These are phyloP conservation scores for Nomada lathburiana DNA, from an alignment of 2,888 invertebrate species.

Conservation along the genomic window DNA sequence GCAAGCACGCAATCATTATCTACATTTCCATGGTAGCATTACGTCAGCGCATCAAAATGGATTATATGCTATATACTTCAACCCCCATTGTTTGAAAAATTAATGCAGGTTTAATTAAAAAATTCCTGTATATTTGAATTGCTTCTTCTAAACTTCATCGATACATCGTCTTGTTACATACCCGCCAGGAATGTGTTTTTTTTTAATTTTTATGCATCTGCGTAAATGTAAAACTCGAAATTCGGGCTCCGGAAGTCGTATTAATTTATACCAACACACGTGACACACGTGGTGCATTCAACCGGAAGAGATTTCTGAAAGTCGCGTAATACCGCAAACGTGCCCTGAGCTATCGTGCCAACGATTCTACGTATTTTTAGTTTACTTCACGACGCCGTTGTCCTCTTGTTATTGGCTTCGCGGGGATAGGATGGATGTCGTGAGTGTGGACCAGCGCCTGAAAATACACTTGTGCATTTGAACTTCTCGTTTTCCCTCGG, in stretches of 20 bases:
- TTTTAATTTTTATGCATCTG: neutral
- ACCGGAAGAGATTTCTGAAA: slow-evolving; percentile 43
- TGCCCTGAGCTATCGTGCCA: slow-evolving; percentile 49
- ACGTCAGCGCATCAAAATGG: slow-evolving; percentile 36
- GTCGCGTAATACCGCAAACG: slow-evolving; percentile 16
- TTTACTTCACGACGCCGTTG: slow-evolving; percentile 49
- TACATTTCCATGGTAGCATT: slow-evolving; percentile 45
- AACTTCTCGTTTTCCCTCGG: slow-evolving; percentile 60
- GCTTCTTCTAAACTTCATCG: neutral
- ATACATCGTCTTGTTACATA: neutral
- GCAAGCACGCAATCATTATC: slow-evolving; percentile 49
- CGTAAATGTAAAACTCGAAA: neutral
- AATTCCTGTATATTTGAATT: neutral
- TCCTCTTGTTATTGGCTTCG: slow-evolving; percentile 36
- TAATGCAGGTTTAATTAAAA: neutral
- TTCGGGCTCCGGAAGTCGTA: neutral
- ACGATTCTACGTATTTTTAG: slow-evolving; percentile 68
- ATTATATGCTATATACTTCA: slow-evolving; percentile 34
- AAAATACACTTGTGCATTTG: slow-evolving; percentile 66
- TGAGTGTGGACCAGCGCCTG: slow-evolving; percentile 67
- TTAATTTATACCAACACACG: neutral
- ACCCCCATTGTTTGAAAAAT: neutral
- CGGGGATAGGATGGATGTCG: slow-evolving; percentile 29
- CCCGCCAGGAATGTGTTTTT: too few species aligned
- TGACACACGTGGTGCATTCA: neutral